These are phyloP conservation scores for Hiodon tergisus DNA, from an alignment of 2,113 vertebrate species.

Conservation along the genomic window DNA sequence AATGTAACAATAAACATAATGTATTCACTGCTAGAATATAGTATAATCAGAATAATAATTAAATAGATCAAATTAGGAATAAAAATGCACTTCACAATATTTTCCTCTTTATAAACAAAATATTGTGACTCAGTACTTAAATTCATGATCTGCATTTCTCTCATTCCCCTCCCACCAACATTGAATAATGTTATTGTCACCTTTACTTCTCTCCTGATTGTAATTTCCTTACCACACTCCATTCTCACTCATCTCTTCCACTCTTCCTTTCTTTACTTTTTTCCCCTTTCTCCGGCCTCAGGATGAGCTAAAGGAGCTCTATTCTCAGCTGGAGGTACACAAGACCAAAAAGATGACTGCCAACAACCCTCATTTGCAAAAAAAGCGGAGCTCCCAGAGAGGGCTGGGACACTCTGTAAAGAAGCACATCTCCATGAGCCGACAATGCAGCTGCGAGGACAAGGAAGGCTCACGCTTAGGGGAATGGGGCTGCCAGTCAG, in stretches of 20 bases:
- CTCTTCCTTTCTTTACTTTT: conserved; percentile 23
- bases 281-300: conserved; percentile 45
- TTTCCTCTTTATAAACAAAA: conserved; percentile 10
- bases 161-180: conserved; percentile 27
- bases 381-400: conserved; percentile 71
- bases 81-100: conserved; percentile 1
- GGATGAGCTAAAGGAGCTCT: conserved; percentile 94
- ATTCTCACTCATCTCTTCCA: conserved; percentile 6
- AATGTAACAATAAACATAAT: neutral
- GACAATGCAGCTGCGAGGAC: conserved; percentile 67
- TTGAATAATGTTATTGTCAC: neutral
- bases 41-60: neutral
- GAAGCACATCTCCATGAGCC: conserved; percentile 59
- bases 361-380: conserved; percentile 86
- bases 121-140: conserved; percentile 2
- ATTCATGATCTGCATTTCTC: conserved; percentile 26
- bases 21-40: neutral
- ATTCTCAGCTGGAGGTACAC: conserved; percentile 80
- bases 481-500: conserved; percentile 39
- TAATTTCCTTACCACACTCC: conserved; percentile 27
- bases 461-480: conserved; percentile 54
- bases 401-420: conserved; percentile 69
- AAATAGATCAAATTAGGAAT: neutral
- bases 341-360: conserved; percentile 80
- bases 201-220: conserved; percentile 27